These are phyloP conservation scores for Epirrhoe alternata DNA, from an alignment of 2,888 invertebrate species.

Conservation along the genomic window DNA sequence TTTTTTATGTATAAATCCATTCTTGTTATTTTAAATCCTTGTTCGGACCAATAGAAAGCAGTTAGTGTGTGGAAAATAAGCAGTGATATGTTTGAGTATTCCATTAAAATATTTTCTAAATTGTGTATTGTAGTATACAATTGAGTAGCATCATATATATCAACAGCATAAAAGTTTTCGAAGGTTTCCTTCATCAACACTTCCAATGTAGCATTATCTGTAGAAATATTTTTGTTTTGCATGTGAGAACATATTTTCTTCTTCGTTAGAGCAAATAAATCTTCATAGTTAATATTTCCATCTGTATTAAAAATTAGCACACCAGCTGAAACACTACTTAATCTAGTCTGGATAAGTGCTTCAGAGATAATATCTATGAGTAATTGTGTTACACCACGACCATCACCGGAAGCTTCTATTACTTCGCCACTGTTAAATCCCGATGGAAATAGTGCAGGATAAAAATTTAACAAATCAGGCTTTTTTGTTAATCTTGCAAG, in stretches of 20 bases:
- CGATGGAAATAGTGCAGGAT: conserved; percentile 73
- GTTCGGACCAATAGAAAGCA: conserved; percentile 84
- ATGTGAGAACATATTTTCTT: conserved; percentile 42
- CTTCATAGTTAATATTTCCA: conserved; percentile 67
- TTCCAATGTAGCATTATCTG: conserved; percentile 40
- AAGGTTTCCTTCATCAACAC: conserved; percentile 50
- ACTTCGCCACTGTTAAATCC: conserved; percentile 65
- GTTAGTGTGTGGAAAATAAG: conserved; percentile 75
- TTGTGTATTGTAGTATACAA: conserved; percentile 72
- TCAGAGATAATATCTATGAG: conserved; percentile 69
- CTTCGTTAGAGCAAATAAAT: conserved; percentile 48
- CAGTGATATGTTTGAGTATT: conserved; percentile 68
- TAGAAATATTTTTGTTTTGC: conserved; percentile 12
- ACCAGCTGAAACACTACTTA: conserved; percentile 60
- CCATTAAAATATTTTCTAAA: conserved; percentile 69
- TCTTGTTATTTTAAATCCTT: conserved; percentile 70
- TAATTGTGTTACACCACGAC: conserved; percentile 55
- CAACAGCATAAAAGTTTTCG: conserved; percentile 61
- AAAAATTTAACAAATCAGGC: conserved; percentile 72
- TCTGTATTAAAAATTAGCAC: conserved; percentile 74
- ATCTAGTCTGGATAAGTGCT: conserved; percentile 57
- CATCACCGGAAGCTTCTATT: conserved; percentile 68
- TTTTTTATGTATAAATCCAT: conserved; percentile 82
- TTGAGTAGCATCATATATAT: conserved; percentile 74
- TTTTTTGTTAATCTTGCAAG: conserved; percentile 79